Base-by-base conservation (phyloP, 2,888 invertebrate species). In the Protophormia terraenovae region DNA sequence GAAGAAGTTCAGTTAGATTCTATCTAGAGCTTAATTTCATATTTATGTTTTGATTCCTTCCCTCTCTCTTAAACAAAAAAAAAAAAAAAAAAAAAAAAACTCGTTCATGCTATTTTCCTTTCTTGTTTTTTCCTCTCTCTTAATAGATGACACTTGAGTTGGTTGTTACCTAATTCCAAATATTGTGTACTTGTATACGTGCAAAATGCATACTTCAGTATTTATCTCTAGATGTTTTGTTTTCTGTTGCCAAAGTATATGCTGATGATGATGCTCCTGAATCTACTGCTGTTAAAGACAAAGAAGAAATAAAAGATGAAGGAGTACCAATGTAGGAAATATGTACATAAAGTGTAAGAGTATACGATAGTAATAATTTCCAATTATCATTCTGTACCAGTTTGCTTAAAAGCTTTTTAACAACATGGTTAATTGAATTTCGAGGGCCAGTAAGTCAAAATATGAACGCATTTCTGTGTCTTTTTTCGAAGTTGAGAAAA, bases 341-440 rank as follows among this genome's bases (percentile, higher is more conserved):
- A 78, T 62, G 16, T 32, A 45, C 35, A n/a, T 50, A 14, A 64
- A 79, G 69, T 76, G 12, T 71, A 22, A 22, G 4, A 71, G 76
- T 60, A n/a, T n/a, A 72, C 19, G 82, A 76, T 55, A 81, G 86
- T 80, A 86, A 83, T 87, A 87, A 87, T 83, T 87, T 87, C 79
- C 87, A 85, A 87, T 87, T 87, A 86, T 79, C 76, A 69, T 77
- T 35, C 83, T 86, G 86, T 78, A 76, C 71, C 77, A 84, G 82
- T 83, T 86, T 78, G 62, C 86, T 87, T 87, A 88, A 88, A 88
- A 88, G 88, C 87, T 87, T 88, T 88, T 88, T 87, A 87, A 84
- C 86, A 87, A 87, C 84, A 83, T 83, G 76, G 80, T 86, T 88
- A 88, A 88, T 88, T 88, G 87, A 88, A 88, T 88, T 87, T 79